Percentiles rank a stretch among this genome's conserved stretches.
Evolutionary conservation across 2,797 vertebrate genomes (phyloP).

Genomic region (Petrocephalus sullivani): DNA sequence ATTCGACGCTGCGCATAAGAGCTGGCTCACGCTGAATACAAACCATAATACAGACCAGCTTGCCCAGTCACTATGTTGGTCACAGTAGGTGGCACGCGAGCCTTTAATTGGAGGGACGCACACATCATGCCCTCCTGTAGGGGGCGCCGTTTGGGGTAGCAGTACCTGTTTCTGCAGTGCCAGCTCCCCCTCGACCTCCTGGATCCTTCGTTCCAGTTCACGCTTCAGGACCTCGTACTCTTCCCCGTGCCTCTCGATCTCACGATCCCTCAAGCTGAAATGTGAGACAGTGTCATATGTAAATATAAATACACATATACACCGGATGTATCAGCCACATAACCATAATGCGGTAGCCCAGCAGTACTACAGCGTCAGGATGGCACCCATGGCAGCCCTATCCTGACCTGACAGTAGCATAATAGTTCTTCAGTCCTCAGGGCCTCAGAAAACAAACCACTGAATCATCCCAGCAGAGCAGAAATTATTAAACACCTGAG

Average conservation of each 20-base stretch:
- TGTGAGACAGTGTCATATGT: background rate
- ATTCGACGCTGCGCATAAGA: background rate
- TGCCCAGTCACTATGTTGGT: background rate
- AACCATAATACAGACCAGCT: background rate
- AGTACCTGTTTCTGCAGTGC: slow-evolving; percentile 68
- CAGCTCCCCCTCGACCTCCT: slow-evolving; percentile 58
- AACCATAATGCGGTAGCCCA: background rate
- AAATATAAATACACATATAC: background rate
- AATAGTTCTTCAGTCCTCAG: background rate
- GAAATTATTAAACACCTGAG: background rate
- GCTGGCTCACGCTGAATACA: background rate
- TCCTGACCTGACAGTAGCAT: background rate
- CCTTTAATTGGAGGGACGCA: background rate
- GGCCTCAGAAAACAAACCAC: background rate
- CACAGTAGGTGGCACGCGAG: background rate
- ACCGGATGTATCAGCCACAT: background rate
- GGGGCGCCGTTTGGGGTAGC: background rate
- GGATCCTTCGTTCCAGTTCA: slow-evolving; percentile 54
- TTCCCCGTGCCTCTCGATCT: slow-evolving; percentile 52
- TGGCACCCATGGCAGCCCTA: background rate
- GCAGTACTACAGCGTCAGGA: background rate
- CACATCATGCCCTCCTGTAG: background rate
- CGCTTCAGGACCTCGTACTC: slow-evolving; percentile 58
- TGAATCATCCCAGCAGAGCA: background rate
- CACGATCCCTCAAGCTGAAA: slow-evolving; percentile 52